Evolutionary conservation across 2,888 invertebrate species (phyloP).

Genomic region (Spilarctia lutea): DNA sequence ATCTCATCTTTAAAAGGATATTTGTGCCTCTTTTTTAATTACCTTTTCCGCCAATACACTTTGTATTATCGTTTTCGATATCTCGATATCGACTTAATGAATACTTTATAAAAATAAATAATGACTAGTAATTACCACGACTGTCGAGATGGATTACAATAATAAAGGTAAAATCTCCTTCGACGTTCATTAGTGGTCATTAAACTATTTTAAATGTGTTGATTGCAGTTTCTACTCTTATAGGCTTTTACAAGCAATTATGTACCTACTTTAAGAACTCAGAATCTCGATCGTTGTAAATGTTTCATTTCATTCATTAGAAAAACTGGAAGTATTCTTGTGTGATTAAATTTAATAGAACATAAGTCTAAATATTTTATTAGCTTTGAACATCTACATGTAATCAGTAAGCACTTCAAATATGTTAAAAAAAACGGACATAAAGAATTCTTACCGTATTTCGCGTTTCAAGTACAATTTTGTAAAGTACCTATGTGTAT

Average conservation of each 20-base stretch:
- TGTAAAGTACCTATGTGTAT: too few species aligned
- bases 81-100: conserved; percentile 8
- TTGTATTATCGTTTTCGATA: background rate
- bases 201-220: conserved; percentile 5
- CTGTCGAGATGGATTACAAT: conserved; percentile 21
- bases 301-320: too few species aligned
- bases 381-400: too few species aligned
- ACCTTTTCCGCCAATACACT: background rate
- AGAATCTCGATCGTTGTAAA: too few species aligned
- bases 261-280: too few species aligned
- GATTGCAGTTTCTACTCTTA: conserved; percentile 2
- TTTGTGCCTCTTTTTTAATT: background rate
- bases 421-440: too few species aligned
- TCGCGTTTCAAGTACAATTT: too few species aligned
- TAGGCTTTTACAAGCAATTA: background rate
- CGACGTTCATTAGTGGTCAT: conserved; percentile 11
- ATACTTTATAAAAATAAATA: conserved; percentile 12
- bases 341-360: too few species aligned
- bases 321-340: too few species aligned
- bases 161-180: conserved; percentile 19
- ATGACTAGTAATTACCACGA: conserved; percentile 20
- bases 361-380: too few species aligned
- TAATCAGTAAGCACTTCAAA: too few species aligned
- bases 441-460: too few species aligned
- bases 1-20: background rate